Base-by-base conservation (phyloP, 35 echinoderm and acorn worm species). In the Anneissia japonica region DNA sequence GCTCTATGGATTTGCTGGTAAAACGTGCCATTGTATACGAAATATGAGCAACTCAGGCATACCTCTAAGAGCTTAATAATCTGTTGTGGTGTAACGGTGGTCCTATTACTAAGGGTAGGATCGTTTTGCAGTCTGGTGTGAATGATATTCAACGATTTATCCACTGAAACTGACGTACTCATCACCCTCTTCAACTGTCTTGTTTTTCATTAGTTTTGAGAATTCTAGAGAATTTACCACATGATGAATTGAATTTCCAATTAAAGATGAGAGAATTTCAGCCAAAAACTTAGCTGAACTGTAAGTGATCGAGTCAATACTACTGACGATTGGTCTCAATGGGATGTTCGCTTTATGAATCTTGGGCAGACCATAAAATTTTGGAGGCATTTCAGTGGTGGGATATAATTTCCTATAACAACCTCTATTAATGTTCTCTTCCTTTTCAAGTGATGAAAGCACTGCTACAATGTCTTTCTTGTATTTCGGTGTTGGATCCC, bases 361-460 rank as follows among this genome's bases (percentile, higher is more conserved):
- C 76, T 86, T 86, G 6, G 84, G 84, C 73, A 86, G 72, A 29
- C 84, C 84, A 64, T 77, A 86, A 10, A 86, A 36, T 76, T 86
- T 86, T 23, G 84, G 84, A n/a, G n/a, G n/a, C n/a, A n/a, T n/a
- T n/a, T 64, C n/a, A n/a, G n/a, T n/a, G n/a, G n/a, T n/a, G n/a
- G n/a, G n/a, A n/a, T n/a, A n/a, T n/a, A n/a, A n/a, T n/a, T 64
- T 64, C n/a, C 12, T 12, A 64, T 64, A 12, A 13, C n/a, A 64
- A 13, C 51, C n/a, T 64, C n/a, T 13, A 13, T 13, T 13, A n/a
- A 12, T n/a, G n/a, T 64, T 64, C 51, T 13, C 51, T 13, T n/a
- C 51, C 12, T n/a, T 64, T 13, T 64, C 51, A 13, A 64, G 51
- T 64, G 51, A n/a, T n/a, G 12, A 64, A 64, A 12, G 12, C 12